phyloP scores from a whole-genome alignment of 2,113 vertebrate species.

The Edolisoma coerulescens region DNA sequence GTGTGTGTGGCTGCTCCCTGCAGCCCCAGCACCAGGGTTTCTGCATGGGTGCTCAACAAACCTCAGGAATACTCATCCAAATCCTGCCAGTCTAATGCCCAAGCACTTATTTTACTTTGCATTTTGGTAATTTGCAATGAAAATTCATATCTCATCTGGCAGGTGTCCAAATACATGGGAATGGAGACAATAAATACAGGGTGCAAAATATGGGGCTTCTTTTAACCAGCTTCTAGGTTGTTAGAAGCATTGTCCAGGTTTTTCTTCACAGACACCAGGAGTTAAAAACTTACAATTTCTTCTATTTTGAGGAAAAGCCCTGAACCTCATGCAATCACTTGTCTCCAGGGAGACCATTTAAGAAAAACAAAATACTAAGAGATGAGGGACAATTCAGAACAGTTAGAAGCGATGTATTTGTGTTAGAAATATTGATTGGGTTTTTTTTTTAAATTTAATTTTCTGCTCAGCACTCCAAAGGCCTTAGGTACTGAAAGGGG shows the following conservation, averaged over 20 bases:
- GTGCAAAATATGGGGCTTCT: neutral
- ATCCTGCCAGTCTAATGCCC: neutral
- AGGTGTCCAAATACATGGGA: neutral
- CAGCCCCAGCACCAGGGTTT: neutral
- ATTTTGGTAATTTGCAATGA: neutral
- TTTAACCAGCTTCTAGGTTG: neutral
- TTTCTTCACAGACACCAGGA: neutral
- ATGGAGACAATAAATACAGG: neutral
- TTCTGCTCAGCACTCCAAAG: neutral
- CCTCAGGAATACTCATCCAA: neutral
- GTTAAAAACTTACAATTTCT: neutral
- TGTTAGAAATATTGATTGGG: neutral
- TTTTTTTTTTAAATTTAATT: neutral
- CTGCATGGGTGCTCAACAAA: neutral
- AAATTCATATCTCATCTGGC: neutral
- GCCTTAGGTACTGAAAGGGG: neutral
- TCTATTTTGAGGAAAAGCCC: conserved; percentile 8
- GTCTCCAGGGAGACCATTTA: conserved; percentile 41
- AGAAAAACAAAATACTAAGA: conserved; percentile 23
- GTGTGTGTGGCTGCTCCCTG: neutral
- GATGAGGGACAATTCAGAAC: neutral
- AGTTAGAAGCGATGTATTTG: neutral
- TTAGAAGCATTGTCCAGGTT: neutral
- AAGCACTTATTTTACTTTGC: neutral
- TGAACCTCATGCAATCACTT: neutral